Evolutionary conservation across 23 tunicate species (phyloP), one percentile per base, ranked within the genome.

Genomic region (Corella eumyota): DNA sequence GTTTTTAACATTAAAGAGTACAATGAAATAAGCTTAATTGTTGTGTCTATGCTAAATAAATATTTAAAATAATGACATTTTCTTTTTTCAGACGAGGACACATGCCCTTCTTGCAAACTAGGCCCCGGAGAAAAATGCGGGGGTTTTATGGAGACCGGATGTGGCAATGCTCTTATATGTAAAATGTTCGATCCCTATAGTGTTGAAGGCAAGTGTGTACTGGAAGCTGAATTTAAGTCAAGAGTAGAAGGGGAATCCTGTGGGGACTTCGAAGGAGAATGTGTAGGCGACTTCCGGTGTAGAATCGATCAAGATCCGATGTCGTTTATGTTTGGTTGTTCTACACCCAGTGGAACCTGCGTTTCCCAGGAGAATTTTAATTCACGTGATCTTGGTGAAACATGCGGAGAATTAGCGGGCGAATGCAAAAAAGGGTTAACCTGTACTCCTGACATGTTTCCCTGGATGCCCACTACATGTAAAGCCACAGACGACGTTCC

Each of bases 111-210:
- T 3, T 75, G 82, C 34, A 52, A 65, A 7, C 59, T 75, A 35
- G 82, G 82, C 28, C 82, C 82, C 6, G 72, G 58, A 57, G 69
- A 68, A 13, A 29, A 45, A 11, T 77, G 85, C 45, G 66, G 75
- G 17, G 75, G 61, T 1, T 68, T 63, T 56, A 36, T 19, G 4
- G 85, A 75, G 31, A 37, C 60, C 30, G n/a, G n/a, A n/a, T 77
- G 85, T 30, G 69, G 68, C 15, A 64, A 68, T 0, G 69, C 38
- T 7, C 30, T 77, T 27, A 35, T 45, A 15, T 75, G 82, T 31
- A 47, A 66, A 34, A 58, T 65, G 3, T 13, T 13, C 1, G 68
- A 52, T 21, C 36, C 37, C 52, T 36, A 38, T 34, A 15, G 25
- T 47, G 7, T 5, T 5, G 28, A 36, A 21, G 71, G 71, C 1